phyloP scores from a whole-genome alignment of 92 coral and sea anemone genomes.

The Pocillopora meandrina region DNA sequence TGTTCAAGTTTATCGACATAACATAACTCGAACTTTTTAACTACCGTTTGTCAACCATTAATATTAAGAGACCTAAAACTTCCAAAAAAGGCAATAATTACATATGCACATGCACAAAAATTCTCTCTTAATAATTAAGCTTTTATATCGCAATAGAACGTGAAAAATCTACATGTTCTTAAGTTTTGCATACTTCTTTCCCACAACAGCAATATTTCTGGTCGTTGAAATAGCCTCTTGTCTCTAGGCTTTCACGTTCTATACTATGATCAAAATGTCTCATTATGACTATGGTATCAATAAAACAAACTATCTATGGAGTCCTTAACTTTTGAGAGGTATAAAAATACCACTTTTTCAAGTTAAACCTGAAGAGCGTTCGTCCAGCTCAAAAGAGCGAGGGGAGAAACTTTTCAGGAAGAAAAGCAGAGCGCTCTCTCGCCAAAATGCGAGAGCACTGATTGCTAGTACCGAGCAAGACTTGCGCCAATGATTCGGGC shows the following conservation, averaged over 20 bases:
- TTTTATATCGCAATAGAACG: conserved; percentile 7
- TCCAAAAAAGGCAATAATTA: not conserved
- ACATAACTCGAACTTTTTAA: no score
- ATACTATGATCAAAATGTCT: not conserved
- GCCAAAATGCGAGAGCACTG: no score
- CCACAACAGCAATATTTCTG: not conserved
- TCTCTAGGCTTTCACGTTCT: not conserved
- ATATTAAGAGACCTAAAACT: not conserved
- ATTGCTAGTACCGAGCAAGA: no score
- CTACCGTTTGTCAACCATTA: not conserved
- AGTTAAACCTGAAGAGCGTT: no score
- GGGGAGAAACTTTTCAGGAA: no score
- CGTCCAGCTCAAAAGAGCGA: no score
- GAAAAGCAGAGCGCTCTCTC: no score
- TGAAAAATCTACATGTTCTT: not conserved
- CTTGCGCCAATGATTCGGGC: not conserved
- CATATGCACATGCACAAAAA: not conserved
- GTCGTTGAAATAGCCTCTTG: not conserved
- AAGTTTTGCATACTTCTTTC: not conserved
- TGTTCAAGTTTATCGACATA: no score
- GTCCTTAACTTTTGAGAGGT: not conserved
- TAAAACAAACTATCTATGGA: not conserved
- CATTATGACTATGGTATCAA: not conserved
- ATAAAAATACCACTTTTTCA: not conserved
- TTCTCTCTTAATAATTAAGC: no score